Evolutionary conservation across 2,113 vertebrate species (phyloP).

Genomic region (Odontophorus gujanensis): DNA sequence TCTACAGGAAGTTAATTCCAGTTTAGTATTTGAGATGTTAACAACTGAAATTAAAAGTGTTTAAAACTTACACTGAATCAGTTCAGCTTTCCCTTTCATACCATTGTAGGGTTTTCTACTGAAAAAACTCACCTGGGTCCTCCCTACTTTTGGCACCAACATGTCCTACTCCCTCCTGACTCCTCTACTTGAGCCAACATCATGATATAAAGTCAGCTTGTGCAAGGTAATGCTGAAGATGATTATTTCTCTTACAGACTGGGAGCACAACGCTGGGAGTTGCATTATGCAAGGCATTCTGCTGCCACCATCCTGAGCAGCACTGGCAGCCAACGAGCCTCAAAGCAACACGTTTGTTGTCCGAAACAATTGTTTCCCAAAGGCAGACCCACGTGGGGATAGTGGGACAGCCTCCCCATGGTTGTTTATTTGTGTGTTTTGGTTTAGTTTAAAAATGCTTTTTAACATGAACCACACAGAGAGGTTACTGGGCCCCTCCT

Average conservation of each 20-base stretch:
- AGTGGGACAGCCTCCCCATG: not conserved
- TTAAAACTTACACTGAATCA: not conserved
- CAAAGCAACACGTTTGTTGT: not conserved
- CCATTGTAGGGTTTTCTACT: not conserved
- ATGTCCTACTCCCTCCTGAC: not conserved
- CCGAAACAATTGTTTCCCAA: not conserved
- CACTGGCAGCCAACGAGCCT: not conserved
- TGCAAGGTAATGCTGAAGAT: not conserved
- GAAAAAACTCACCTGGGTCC: not conserved
- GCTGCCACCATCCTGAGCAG: too few relatives aligned
- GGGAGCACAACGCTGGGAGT: not conserved
- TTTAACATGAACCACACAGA: constrained; percentile 5
- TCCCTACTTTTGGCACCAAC: not conserved
- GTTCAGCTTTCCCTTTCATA: not conserved
- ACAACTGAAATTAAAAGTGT: not conserved
- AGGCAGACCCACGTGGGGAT: rapidly evolving
- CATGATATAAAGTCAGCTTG: rapidly evolving
- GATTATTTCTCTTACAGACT: not conserved
- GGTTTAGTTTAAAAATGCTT: constrained; percentile 38
- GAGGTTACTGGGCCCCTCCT: constrained; percentile 42
- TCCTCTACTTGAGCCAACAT: not conserved
- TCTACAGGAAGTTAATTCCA: not conserved
- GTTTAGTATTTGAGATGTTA: not conserved
- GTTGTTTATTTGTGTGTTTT: not conserved
- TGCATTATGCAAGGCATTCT: not conserved